These are phyloP conservation scores for Aegithalos caudatus DNA, from an alignment of 2,113 vertebrate species.

Conservation along the genomic window DNA sequence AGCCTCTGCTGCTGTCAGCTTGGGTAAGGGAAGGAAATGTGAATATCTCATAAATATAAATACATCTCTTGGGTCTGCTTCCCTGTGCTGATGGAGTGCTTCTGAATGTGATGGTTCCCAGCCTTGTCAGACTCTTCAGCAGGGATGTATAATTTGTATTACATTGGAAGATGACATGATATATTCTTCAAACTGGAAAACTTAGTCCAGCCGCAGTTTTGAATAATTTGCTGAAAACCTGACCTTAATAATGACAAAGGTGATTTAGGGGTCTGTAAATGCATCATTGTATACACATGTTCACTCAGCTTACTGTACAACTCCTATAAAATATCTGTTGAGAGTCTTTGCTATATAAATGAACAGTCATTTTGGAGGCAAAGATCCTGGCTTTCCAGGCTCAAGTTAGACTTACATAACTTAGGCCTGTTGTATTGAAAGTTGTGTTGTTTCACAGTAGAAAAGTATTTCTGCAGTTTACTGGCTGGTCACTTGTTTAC, in stretches of 20 bases:
- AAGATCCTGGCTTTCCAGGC: neutral
- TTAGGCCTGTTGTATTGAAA: neutral
- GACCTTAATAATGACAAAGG: neutral
- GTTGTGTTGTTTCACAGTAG: neutral
- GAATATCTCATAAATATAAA: neutral
- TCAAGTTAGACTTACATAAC: neutral
- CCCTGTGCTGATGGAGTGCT: neutral
- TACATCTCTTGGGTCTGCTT: neutral
- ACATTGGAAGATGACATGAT: neutral
- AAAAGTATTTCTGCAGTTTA: neutral
- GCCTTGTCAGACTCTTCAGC: neutral
- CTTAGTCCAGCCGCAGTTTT: neutral
- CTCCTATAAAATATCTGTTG: neutral
- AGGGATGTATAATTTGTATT: neutral
- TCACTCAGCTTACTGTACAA: neutral
- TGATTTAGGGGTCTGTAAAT: neutral
- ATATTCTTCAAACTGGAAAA: neutral
- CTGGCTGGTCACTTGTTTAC: neutral
- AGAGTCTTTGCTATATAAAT: neutral
- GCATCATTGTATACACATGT: rapidly evolving
- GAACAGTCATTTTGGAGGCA: neutral
- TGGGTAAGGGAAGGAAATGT: neutral
- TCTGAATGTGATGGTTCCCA: neutral
- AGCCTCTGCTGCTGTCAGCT: neutral
- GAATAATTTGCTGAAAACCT: neutral